Conservation (phyloP, 1,140 invertebrate genomes). For the Tenebrio molitor region DNA sequence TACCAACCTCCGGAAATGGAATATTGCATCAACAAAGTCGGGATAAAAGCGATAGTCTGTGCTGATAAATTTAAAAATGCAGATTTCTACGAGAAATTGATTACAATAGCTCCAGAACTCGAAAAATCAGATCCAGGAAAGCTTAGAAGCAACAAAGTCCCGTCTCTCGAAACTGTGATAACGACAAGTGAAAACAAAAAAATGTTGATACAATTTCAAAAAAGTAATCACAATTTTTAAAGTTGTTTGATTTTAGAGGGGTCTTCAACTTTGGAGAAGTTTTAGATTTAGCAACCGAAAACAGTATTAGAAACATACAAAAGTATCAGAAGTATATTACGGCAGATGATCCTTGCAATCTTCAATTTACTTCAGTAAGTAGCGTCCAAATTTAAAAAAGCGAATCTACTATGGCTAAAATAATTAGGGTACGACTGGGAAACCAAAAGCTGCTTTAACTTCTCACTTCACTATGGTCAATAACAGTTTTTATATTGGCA, state of each 20-base stretch:
- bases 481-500: constrained; percentile 80
- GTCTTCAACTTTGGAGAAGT: constrained; percentile 74
- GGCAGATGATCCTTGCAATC: constrained; percentile 79
- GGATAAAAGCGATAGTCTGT: constrained; percentile 79
- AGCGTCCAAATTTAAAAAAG: constrained; percentile 37
- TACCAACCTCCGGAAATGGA: constrained; percentile 84
- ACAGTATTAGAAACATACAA: constrained; percentile 63
- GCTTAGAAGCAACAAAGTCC: constrained; percentile 61
- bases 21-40: constrained; percentile 85
- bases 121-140: constrained; percentile 63
- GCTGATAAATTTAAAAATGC: constrained; percentile 76
- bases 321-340: constrained; percentile 70
- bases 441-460: constrained; percentile 89
- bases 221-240: constrained; percentile 20
- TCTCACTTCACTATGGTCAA: constrained; percentile 90
- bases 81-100: constrained; percentile 81
- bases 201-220: constrained; percentile 51
- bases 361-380: constrained; percentile 92
- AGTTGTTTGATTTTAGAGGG: constrained; percentile 71
- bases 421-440: constrained; percentile 84
- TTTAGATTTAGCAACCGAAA: constrained; percentile 63
- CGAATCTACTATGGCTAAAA: constrained; percentile 55
- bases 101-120: constrained; percentile 69
- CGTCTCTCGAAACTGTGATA: constrained; percentile 58
- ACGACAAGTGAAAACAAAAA: constrained; percentile 53